Base-by-base conservation (phyloP, 2,888 invertebrate species). In the Campoplex nolae region DNA sequence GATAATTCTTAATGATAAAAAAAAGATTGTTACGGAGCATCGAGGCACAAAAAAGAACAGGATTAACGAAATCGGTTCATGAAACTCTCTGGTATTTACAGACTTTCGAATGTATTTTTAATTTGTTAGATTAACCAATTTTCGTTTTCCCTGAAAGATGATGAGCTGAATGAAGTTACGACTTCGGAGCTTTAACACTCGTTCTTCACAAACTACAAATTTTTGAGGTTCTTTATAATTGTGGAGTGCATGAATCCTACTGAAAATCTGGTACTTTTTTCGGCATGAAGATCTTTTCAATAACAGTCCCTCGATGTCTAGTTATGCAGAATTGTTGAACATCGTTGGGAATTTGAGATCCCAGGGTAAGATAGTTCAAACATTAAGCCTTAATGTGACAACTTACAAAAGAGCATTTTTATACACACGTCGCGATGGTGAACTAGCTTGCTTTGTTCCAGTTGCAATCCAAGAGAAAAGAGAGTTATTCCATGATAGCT, bases 391-490 rank as follows among this genome's bases (percentile, higher is more conserved):
- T 62, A 11, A 32, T 32, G 62, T 32, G 32, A 62, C 32, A 62
- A 32, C 32, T 62, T 16, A 62, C 16, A 62, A 62, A 62, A 32
- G 32, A 16, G 16, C 16, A 62, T 16, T 62, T 62, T 62, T 62
- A 62, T 62, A 32, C 16, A 62, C 62, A 62, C 32, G 32, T 16
- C 32, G 32, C 16, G 32, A 32, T 32, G 62, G 62, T 32, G 32
- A 32, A 62, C 32, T 62, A 32, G 4, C 13, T 23, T 42, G n/a
- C 42, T 68, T 68, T 42, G 42, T 68, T 42, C 23, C 3, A 68
- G 42, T 68, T 42, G 71, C 77, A 71, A 86, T 86, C 85, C 89
- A 84, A 87, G 58, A 78, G 82, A 51, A 73, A 86, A 87, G 85
- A 89, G 62, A 84, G 84, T 82, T 84, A 84, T 87, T 77, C 83